Conservation (phyloP, 2,113 vertebrate genomes). For the Aldabrachelys gigantea region DNA sequence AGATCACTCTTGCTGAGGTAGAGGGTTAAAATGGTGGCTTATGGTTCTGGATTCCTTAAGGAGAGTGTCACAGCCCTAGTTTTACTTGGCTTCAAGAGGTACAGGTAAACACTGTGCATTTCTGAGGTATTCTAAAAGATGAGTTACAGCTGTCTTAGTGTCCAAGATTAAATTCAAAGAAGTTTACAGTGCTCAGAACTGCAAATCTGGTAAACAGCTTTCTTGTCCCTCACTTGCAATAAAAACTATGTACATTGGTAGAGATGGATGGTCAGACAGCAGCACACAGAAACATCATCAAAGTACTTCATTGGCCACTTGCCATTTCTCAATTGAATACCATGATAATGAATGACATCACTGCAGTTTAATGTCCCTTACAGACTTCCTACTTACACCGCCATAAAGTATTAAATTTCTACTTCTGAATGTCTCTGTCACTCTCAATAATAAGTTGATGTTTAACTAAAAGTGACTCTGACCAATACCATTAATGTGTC, state of each 20-base stretch:
- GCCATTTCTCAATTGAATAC: conserved; percentile 35
- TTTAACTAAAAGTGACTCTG: conserved; percentile 30
- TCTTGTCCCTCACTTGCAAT: neutral
- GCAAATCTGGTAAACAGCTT: conserved; percentile 6
- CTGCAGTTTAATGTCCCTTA: conserved; percentile 37
- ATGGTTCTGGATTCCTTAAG: neutral
- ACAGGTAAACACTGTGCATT: neutral
- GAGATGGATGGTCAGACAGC: conserved; percentile 20
- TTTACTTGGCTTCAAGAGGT: conserved; percentile 20
- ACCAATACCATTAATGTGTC: conserved; percentile 48
- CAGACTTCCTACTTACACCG: conserved; percentile 46
- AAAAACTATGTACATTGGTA: conserved; percentile 14
- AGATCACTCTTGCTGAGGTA: neutral
- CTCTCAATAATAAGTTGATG: conserved; percentile 48
- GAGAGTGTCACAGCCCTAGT: neutral
- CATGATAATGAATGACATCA: conserved; percentile 51
- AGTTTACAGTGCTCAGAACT: neutral
- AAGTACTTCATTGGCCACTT: conserved; percentile 63
- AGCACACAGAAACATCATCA: conserved; percentile 47
- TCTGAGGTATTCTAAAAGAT: conserved; percentile 5
- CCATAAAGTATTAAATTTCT: conserved; percentile 61
- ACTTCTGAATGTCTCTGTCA: conserved; percentile 40
- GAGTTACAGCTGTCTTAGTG: neutral
- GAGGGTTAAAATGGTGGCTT: neutral
- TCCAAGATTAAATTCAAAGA: neutral